Conservation (phyloP, 2,888 invertebrate species). For the Apotomis capreana region DNA sequence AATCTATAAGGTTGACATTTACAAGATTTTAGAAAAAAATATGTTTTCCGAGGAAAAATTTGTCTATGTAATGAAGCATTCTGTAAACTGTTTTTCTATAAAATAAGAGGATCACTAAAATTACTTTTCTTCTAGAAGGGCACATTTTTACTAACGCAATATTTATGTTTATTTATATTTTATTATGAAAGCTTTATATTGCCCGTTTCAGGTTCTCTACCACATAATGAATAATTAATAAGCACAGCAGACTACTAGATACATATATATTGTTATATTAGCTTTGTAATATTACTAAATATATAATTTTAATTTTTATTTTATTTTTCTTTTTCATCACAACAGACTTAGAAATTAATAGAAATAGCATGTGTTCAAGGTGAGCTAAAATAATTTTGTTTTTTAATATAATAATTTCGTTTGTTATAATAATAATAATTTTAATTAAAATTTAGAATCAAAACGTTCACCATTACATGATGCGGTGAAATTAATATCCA, state of each 20-base stretch:
- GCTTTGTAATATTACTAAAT: slow-evolving; percentile 36
- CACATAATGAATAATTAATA: slow-evolving; percentile 56
- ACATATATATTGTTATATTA: slow-evolving; percentile 39
- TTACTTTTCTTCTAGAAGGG: neutral
- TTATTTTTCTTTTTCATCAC: slow-evolving; percentile 35
- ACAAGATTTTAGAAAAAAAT: too few relatives aligned
- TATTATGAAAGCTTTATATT: slow-evolving; percentile 44
- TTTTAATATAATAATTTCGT: too few relatives aligned
- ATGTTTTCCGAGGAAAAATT: too few relatives aligned
- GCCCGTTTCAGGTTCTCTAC: slow-evolving; percentile 58
- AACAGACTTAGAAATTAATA: slow-evolving; percentile 8
- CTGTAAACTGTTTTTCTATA: too few relatives aligned
- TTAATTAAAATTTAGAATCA: too few relatives aligned
- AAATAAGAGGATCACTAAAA: too few relatives aligned
- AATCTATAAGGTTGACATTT: too few relatives aligned
- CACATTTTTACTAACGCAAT: slow-evolving; percentile 8
- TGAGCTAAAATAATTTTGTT: neutral
- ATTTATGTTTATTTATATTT: slow-evolving; percentile 40
- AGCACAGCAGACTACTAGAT: slow-evolving; percentile 37
- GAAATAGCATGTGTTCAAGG: neutral
- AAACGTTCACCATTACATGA: too few relatives aligned
- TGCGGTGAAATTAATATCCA: too few relatives aligned
- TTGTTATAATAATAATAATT: too few relatives aligned
- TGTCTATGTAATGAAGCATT: too few relatives aligned
- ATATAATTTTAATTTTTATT: slow-evolving; percentile 45